Evolutionary conservation across 1,140 invertebrate genomes (phyloP), one percentile per base, ranked within the genome.

Genomic region (Mylabris phalerata): DNA sequence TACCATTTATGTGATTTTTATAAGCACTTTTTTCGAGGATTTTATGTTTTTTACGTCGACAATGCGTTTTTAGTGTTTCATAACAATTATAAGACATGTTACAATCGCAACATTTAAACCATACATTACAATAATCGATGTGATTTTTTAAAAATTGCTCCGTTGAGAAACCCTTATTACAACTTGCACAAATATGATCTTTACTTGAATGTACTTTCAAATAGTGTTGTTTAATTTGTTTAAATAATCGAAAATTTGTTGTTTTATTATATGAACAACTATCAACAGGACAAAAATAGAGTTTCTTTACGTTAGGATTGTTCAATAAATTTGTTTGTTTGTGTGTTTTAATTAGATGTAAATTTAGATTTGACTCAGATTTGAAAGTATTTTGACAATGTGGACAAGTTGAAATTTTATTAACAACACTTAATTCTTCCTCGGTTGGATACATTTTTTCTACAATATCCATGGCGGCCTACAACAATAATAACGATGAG

Each of bases 131-230:
- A 61, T 77, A 70, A 58, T 75, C 74, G 1, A 62, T 40, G 64
- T 83, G 82, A 40, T 72, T 73, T 32, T 75, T 73, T 63, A 74
- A 71, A 3, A 75, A 71, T 45, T 76, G 65, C 61, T 77, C 69
- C 0, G 78, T 80, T 3, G 82, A 73, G 65, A 85, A 85, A 55
- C 73, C 72, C 65, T 83, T 82, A 2, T 74, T 63, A 58, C 84
- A 85, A 24, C 65, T 66, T 3, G 61, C 64, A 63, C 83, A 85
- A 9, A 66, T 63, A 62, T 75, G 78, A 5, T 65, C 76, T 70
- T 82, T 84, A 9, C 76, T 72, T 9, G 80, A 78, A 57, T 85
- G 84, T 6, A 80, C 78, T 69, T 84, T 85, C 44, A 82, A 71
- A 60, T 81, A 84, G 65, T 85, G 84, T 74, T 85, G 72, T 13